These are phyloP conservation scores for Hipposideros armiger DNA, from an alignment of 2,113 vertebrate genomes.

Conservation along the genomic window DNA sequence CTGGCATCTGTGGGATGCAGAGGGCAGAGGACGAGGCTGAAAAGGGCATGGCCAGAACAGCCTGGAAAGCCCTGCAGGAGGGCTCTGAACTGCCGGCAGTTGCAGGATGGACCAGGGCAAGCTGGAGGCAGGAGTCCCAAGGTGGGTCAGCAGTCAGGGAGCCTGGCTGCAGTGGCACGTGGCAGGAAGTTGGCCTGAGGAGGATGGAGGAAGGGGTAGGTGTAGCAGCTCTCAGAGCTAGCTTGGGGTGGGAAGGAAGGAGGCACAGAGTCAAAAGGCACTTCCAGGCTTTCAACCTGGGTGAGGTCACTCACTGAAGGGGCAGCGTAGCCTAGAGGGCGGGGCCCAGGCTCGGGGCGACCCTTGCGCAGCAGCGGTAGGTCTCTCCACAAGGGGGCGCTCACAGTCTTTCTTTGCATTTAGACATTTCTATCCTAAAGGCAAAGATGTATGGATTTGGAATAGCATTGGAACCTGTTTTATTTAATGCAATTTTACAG, in stretches of 20 bases:
- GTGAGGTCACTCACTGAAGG: slow-evolving; percentile 15
- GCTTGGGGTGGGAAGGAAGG: slow-evolving; percentile 12
- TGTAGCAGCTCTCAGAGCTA: background rate
- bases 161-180: background rate
- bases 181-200: slow-evolving; percentile 2
- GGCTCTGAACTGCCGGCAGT: background rate
- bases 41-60: background rate
- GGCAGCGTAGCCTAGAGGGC: background rate
- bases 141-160: background rate
- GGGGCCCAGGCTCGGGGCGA: background rate
- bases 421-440: background rate
- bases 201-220: background rate
- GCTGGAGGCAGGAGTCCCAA: background rate
- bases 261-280: background rate
- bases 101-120: background rate
- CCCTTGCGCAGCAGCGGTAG: background rate
- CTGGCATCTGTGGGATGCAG: too few species aligned
- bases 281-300: slow-evolving; percentile 50
- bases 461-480: background rate
- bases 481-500: slow-evolving; percentile 14
- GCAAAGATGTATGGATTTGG: background rate
- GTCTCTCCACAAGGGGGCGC: slow-evolving; percentile 77
- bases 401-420: background rate
- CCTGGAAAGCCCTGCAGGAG: background rate
- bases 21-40: background rate